phyloP scores from a whole-genome alignment of 2,113 vertebrate genomes.

The Istiophorus platypterus region DNA sequence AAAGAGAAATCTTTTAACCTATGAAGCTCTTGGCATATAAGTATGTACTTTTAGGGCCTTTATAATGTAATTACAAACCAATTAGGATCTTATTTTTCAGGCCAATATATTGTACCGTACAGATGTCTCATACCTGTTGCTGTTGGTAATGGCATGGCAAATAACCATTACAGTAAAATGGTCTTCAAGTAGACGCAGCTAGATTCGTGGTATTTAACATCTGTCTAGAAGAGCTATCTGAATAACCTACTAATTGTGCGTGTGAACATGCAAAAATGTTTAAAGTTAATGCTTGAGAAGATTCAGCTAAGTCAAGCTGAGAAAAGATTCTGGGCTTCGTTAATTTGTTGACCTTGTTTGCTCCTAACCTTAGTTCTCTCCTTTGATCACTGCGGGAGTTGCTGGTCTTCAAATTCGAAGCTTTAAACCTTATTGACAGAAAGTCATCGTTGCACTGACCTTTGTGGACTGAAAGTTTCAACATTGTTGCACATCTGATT shows the following conservation, averaged over 20 bases:
- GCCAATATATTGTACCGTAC: not conserved
- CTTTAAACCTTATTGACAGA: not conserved
- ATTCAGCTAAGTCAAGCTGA: not conserved
- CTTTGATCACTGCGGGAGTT: not conserved
- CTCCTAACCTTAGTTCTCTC: not conserved
- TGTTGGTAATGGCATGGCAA: slow-evolving; percentile 47
- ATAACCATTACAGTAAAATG: slow-evolving; percentile 51
- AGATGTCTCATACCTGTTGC: not conserved
- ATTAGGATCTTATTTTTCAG: not conserved
- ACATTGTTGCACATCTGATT: not conserved
- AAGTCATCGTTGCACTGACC: not conserved
- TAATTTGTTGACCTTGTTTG: not conserved
- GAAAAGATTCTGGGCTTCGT: not conserved
- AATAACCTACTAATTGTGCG: slow-evolving; percentile 3
- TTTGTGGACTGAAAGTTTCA: slow-evolving; percentile 4
- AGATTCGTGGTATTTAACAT: not conserved
- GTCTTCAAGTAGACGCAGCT: too few species aligned
- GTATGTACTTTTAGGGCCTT: not conserved
- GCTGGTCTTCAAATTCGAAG: slow-evolving; percentile 2
- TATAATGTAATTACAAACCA: not conserved
- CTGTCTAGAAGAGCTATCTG: not conserved
- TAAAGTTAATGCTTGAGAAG: not conserved
- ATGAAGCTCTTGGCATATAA: not conserved
- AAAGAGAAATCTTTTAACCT: not conserved
- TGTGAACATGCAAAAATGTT: not conserved